A percentile compares a stretch with the other conserved stretches of the same genome.
Evolutionary conservation across 1,140 invertebrate species (phyloP).

Genomic region (Eriosoma lanigerum): DNA sequence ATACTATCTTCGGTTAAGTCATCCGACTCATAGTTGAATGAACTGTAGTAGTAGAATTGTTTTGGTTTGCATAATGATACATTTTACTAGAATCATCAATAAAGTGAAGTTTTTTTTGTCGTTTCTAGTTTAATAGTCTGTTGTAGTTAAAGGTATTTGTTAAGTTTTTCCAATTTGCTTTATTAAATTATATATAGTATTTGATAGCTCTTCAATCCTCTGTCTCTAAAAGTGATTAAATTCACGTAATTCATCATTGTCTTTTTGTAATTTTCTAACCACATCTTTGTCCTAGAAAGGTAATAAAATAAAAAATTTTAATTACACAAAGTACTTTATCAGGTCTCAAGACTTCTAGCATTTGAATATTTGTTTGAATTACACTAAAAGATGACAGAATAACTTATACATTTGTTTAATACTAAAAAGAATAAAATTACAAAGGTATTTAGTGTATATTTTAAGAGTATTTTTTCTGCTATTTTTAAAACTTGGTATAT

Average conservation of each 20-base stretch:
- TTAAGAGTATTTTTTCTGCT: too few species aligned
- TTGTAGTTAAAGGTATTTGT: not conserved
- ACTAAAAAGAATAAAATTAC: too few species aligned
- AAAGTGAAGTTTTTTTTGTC: conserved; percentile 7
- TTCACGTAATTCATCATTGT: conserved; percentile 30
- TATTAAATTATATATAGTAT: not conserved
- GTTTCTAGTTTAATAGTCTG: not conserved
- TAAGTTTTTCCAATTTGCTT: not conserved
- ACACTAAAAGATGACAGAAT: too few species aligned
- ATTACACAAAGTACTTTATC: not conserved
- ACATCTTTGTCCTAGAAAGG: conserved; percentile 38
- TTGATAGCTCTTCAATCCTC: conserved; percentile 27
- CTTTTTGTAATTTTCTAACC: conserved; percentile 15
- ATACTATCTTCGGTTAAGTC: conserved; percentile 37
- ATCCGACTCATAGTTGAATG: conserved; percentile 22
- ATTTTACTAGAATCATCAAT: not conserved
- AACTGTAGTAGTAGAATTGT: conserved; percentile 6
- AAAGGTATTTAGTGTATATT: too few species aligned
- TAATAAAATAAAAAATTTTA: not conserved
- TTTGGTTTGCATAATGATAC: not conserved
- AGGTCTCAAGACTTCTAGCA: too few species aligned
- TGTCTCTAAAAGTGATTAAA: conserved; percentile 1
- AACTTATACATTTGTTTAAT: too few species aligned
- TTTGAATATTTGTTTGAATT: too few species aligned
- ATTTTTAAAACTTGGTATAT: too few species aligned